Conservation (phyloP, 2,113 vertebrate species). For the Chlorodrepanis virens region DNA sequence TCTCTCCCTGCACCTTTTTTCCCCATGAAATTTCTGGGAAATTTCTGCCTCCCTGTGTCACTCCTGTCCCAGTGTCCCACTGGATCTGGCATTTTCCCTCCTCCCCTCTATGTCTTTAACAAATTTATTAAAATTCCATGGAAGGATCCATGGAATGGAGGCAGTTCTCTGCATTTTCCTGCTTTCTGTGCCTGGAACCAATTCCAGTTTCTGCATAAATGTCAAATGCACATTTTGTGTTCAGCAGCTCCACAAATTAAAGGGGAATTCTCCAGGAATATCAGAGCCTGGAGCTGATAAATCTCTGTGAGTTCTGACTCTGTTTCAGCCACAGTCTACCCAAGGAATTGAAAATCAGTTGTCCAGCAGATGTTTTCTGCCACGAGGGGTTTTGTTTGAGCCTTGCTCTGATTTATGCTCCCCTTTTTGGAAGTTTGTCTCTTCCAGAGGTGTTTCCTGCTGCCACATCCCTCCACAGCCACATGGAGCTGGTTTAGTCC, state of each 20-base stretch:
- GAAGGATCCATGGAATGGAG: background rate
- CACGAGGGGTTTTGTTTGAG: background rate
- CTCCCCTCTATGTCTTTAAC: fast-evolving
- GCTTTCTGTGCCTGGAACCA: background rate
- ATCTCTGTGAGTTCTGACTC: background rate
- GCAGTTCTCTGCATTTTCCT: background rate
- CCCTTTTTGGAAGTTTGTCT: background rate
- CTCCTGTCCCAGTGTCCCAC: background rate
- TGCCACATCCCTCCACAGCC: background rate
- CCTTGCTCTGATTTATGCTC: background rate
- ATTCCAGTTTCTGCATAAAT: background rate
- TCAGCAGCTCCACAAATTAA: background rate
- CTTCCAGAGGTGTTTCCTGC: background rate
- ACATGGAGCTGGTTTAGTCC: background rate
- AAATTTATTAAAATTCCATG: fast-evolving
- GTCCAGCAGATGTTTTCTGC: background rate
- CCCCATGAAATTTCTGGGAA: too few species aligned
- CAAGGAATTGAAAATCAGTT: background rate
- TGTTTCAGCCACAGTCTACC: background rate
- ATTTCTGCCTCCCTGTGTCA: background rate
- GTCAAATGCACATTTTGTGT: background rate
- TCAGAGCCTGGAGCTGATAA: background rate
- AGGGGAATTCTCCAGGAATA: background rate
- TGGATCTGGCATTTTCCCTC: fast-evolving
- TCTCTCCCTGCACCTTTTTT: background rate